Evolutionary conservation across 2,888 invertebrate genomes (phyloP).

Genomic region (Brachyptera putata): DNA sequence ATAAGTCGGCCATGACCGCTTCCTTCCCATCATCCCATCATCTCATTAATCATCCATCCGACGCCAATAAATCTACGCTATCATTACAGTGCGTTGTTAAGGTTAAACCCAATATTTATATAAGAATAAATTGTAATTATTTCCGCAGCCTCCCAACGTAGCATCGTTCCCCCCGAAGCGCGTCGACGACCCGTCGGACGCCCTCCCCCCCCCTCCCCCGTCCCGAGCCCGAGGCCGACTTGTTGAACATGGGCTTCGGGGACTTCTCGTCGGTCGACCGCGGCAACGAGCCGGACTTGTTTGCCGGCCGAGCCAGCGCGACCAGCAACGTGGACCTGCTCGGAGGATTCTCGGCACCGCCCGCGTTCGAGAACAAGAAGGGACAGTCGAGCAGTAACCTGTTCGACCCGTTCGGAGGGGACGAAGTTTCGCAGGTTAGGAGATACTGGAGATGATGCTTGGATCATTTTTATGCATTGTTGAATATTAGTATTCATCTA

Average conservation of each 20-base stretch:
- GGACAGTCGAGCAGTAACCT: constrained; percentile 8
- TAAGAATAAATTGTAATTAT: no score
- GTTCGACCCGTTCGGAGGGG: constrained; percentile 16
- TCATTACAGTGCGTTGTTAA: no score
- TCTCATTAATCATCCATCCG: no score
- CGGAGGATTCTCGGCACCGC: constrained; percentile 45
- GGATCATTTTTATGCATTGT: no score
- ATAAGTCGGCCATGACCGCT: no score
- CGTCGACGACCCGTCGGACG: constrained; percentile 34
- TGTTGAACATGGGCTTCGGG: constrained; percentile 41
- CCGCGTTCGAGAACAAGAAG: constrained; percentile 3
- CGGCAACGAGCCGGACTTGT: background rate
- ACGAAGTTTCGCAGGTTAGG: background rate
- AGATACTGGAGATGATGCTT: background rate
- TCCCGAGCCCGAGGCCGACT: constrained; percentile 43
- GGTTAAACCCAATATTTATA: no score
- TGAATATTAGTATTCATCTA: no score
- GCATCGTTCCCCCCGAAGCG: constrained; percentile 17
- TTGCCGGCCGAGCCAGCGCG: constrained; percentile 39
- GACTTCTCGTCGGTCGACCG: background rate
- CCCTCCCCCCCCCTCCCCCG: constrained; percentile 23
- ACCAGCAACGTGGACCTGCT: constrained; percentile 58
- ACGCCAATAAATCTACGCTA: no score
- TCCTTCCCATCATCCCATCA: no score
- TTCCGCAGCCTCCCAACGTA: background rate